Percentiles rank a stretch among this genome's conserved stretches.
Evolutionary conservation across 2,888 invertebrate genomes (phyloP).

Genomic region (Polia nebulosa): DNA sequence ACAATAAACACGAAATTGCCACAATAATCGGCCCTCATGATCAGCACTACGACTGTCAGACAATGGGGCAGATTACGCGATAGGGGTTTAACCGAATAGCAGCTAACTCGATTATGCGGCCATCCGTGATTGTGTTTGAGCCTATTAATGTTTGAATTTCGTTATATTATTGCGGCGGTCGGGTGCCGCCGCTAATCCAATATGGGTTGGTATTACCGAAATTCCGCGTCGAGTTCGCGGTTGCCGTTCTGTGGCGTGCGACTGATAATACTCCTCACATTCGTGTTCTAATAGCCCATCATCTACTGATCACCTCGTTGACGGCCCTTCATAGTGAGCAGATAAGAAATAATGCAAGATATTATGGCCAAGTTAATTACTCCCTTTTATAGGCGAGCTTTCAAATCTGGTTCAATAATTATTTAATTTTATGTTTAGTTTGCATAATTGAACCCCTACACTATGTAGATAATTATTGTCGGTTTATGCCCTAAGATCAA

Average conservation of each 20-base stretch:
- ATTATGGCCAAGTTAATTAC: constrained; percentile 32
- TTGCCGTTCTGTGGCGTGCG: constrained; percentile 68
- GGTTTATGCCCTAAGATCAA: constrained; percentile 1
- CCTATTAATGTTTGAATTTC: constrained; percentile 91
- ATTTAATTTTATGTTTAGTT: constrained; percentile 26
- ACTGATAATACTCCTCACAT: constrained; percentile 74
- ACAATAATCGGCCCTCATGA: constrained; percentile 90
- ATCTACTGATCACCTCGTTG: constrained; percentile 66
- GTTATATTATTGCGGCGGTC: constrained; percentile 88
- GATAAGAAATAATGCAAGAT: constrained; percentile 53
- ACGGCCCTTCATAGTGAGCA: constrained; percentile 49
- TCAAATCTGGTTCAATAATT: constrained; percentile 13
- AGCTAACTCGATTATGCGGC: constrained; percentile 90
- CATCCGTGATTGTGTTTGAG: constrained; percentile 90
- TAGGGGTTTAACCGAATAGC: constrained; percentile 90
- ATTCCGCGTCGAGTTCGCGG: constrained; percentile 79
- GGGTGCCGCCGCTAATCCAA: constrained; percentile 85
- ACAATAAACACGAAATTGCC: constrained; percentile 90
- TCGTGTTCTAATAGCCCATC: constrained; percentile 70
- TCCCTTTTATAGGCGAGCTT: constrained; percentile 12
- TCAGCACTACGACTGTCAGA: constrained; percentile 86
- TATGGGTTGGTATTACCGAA: constrained; percentile 86
- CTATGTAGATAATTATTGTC: not conserved
- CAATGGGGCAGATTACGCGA: constrained; percentile 90
- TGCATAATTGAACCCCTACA: not conserved